Base-by-base conservation (phyloP, 2,888 invertebrate species). In the Colostygia pectinataria region DNA sequence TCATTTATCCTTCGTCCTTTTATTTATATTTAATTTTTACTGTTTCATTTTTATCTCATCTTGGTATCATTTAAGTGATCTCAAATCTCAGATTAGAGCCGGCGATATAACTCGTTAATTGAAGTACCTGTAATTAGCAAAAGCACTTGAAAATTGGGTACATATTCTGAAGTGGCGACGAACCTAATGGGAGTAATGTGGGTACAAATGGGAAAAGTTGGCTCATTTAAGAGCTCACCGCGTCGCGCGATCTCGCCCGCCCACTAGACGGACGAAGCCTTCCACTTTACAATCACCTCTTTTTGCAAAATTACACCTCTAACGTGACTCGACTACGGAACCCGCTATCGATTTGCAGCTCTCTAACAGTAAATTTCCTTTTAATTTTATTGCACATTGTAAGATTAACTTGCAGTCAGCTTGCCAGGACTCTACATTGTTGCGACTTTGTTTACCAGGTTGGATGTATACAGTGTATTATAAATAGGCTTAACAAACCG, bases 171-270 rank as follows among this genome's bases (percentile, higher is more conserved):
- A 68, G 69, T 63, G 70, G 67, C 72, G 74, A 75, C 76, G 73
- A 83, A 82, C 77, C 81, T 85, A 83, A 83, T 83, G 77, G 80
- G 79, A 79, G 80, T 84, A 85, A 85, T 82, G 83, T 80, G 75
- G 75, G 77, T 80, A 82, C 77, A 80, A 87, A 87, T 88, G 86
- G 80, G 80, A 71, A 85, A 88, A 88, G 80, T 88, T 88, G 72
- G 75, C 76, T 82, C 84, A 75, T 86, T 87, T 82, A 71, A 72
- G 61, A 66, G 68, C 77, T 73, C 68, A 72, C 68, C 57, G 69
- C 70, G 72, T 71, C 64, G 65, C 61, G 66, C 61, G 70, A 61
- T 67, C 71, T 60, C 64, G 61, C 55, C 63, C 54, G 65, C 60
- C 64, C 67, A 74, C 50, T 44, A 40, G 76, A 71, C 72, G 65